phyloP scores from a whole-genome alignment of 2,113 vertebrate genomes.

The Seriola dumerili region DNA sequence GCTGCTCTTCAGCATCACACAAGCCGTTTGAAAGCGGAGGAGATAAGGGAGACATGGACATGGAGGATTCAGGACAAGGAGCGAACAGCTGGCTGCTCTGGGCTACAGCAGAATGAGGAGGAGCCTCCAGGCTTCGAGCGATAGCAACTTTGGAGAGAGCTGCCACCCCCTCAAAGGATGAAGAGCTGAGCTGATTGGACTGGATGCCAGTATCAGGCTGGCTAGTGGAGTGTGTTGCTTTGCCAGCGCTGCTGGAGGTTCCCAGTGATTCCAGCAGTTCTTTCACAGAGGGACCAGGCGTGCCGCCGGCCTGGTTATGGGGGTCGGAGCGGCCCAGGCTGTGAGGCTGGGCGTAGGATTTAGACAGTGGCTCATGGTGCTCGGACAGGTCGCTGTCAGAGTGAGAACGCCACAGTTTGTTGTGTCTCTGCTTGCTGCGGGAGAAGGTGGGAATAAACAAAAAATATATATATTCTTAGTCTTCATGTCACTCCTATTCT shows the following conservation, averaged over 20 bases:
- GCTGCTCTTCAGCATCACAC: slow-evolving; percentile 61
- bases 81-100: slow-evolving; percentile 26
- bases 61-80: slow-evolving; percentile 26
- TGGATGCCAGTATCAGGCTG: slow-evolving; percentile 54
- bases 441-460: neutral
- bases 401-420: slow-evolving; percentile 96
- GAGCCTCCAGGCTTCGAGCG: slow-evolving; percentile 18
- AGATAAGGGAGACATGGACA: slow-evolving; percentile 36
- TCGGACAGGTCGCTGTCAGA: slow-evolving; percentile 96
- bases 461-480: too few species aligned
- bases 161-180: slow-evolving; percentile 6
- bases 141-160: neutral
- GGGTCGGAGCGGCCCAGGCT: slow-evolving; percentile 80
- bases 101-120: slow-evolving; percentile 32
- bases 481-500: neutral
- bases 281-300: slow-evolving; percentile 88
- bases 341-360: slow-evolving; percentile 69
- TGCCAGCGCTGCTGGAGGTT: slow-evolving; percentile 25
- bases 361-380: slow-evolving; percentile 88
- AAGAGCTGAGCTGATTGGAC: slow-evolving; percentile 50
- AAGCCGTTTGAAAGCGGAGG: slow-evolving; percentile 70
- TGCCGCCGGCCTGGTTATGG: slow-evolving; percentile 87
- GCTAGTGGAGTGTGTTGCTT: slow-evolving; percentile 59
- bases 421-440: slow-evolving; percentile 93
- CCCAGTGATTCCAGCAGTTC: slow-evolving; percentile 84